Evolutionary conservation across 2,113 vertebrate species (phyloP).

Genomic region (Brevimyrus niger): DNA sequence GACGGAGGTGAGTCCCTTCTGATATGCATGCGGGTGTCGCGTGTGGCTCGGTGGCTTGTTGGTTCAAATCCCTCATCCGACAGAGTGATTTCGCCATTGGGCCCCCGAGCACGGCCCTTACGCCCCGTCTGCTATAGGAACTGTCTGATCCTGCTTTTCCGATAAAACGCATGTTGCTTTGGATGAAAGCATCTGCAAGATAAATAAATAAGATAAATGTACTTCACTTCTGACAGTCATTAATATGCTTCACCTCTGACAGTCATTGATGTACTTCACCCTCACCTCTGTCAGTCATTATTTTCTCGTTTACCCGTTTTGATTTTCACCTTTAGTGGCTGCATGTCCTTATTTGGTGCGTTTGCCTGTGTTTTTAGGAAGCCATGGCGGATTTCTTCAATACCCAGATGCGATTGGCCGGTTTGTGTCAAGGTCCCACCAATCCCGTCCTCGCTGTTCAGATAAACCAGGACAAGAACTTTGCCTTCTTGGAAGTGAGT

Average conservation of each 20-base stretch:
- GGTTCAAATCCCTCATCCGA: background rate
- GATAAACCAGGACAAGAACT: slow-evolving; percentile 69
- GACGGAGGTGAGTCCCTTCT: slow-evolving; percentile 48
- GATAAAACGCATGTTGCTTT: background rate
- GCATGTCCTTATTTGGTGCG: background rate
- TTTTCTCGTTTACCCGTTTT: background rate
- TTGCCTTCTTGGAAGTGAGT: slow-evolving; percentile 62
- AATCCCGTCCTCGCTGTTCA: slow-evolving; percentile 64
- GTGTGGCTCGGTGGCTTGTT: background rate
- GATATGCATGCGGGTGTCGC: too few species aligned
- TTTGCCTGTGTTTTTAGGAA: slow-evolving; percentile 42
- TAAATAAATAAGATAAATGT: background rate
- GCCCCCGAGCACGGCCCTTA: background rate
- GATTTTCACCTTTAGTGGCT: background rate
- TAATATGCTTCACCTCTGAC: background rate
- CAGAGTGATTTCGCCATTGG: background rate
- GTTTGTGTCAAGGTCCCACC: slow-evolving; percentile 58
- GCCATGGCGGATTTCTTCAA: slow-evolving; percentile 68
- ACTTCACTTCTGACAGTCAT: background rate
- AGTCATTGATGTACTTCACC: too few species aligned
- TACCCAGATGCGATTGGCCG: slow-evolving; percentile 63
- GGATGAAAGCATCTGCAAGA: background rate
- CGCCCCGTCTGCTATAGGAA: background rate
- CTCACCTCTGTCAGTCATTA: background rate
- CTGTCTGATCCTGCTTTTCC: background rate